A percentile compares a stretch with the other conserved stretches of the same genome.
Conservation (phyloP, 1,140 invertebrate species). For the Lasioglossum baleicum region DNA sequence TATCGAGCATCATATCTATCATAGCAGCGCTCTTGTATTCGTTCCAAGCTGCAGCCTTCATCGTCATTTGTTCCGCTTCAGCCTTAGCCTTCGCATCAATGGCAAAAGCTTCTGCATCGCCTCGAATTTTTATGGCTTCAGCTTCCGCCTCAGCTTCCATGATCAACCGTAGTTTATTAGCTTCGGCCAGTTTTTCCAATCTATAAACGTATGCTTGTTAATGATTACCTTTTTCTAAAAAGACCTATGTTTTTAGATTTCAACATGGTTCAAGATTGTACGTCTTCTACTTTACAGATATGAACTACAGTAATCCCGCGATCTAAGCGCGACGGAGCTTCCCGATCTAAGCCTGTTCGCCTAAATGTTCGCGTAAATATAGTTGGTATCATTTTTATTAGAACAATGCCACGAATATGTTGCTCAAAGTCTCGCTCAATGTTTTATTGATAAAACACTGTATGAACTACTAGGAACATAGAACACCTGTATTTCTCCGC, state of each 20-base stretch:
- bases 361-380: too few relatives aligned
- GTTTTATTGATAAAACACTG: too few relatives aligned
- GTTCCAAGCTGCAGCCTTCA: constrained; percentile 97
- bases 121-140: constrained; percentile 88
- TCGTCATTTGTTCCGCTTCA: constrained; percentile 97
- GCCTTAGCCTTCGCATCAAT: constrained; percentile 96
- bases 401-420: too few relatives aligned
- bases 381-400: too few relatives aligned
- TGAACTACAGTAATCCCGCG: too few relatives aligned
- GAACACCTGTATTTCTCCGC: constrained; percentile 91
- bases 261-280: too few relatives aligned
- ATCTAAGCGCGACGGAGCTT: too few relatives aligned
- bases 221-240: not conserved
- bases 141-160: constrained; percentile 97
- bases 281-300: too few relatives aligned
- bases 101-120: constrained; percentile 96
- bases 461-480: not conserved
- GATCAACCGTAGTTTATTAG: constrained; percentile 90
- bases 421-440: too few relatives aligned
- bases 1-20: constrained; percentile 98
- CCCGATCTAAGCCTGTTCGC: too few relatives aligned
- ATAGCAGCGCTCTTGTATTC: constrained; percentile 98
- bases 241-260: too few relatives aligned
- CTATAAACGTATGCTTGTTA: constrained; percentile 69
- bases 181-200: constrained; percentile 96